Evolutionary conservation across 2,797 vertebrate genomes (phyloP).

Genomic region (Eulemur coronatus): DNA sequence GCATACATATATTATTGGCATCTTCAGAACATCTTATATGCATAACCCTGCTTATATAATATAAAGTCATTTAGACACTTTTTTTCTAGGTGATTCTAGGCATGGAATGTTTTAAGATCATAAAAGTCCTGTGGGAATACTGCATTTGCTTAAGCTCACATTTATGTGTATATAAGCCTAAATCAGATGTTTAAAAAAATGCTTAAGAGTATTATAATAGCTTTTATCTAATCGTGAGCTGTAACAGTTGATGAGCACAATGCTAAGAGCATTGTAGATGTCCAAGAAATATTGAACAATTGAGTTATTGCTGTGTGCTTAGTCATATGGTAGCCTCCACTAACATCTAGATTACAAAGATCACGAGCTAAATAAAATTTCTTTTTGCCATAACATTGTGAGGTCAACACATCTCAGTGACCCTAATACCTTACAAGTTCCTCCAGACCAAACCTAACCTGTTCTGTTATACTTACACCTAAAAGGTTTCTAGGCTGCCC

Average conservation of each 20-base stretch:
- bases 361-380: background rate
- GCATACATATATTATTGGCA: background rate
- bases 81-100: background rate
- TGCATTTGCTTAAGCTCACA: background rate
- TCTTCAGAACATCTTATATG: background rate
- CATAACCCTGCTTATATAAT: background rate
- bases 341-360: background rate
- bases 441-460: too few relatives aligned
- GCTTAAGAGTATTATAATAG: background rate
- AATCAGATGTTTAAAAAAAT: background rate
- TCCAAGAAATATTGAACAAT: background rate
- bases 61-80: background rate
- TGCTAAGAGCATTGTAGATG: background rate
- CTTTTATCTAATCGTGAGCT: background rate
- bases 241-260: background rate
- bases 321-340: background rate
- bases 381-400: background rate
- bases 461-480: background rate
- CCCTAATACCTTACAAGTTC: too few relatives aligned
- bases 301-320: background rate
- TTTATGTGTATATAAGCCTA: background rate
- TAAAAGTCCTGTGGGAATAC: background rate
- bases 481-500: background rate
- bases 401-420: too few relatives aligned
- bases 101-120: background rate